Evolutionary conservation across 2,888 invertebrate species (phyloP), one percentile per base, ranked within the genome.

Genomic region (Helleia helle): DNA sequence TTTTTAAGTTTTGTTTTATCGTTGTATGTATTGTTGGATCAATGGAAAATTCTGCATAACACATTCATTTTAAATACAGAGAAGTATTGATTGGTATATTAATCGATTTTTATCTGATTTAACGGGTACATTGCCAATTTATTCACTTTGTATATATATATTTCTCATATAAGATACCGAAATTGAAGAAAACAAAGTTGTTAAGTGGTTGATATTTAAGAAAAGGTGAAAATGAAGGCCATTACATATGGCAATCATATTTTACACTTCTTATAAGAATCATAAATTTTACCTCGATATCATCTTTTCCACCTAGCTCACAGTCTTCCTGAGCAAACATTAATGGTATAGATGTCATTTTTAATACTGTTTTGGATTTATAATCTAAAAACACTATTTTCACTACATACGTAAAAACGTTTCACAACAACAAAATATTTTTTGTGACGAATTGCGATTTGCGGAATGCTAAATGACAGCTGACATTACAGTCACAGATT

Each of bases 221-320:
- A 34, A 34, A 34, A 12, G 12, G 22, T 34, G n/a, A 34, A 22
- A 34, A 22, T 27, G 42, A 49, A 49, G 47, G 46, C 37, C 48
- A 38, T 44, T 36, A 41, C 28, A 38, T 38, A 15, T 41, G 41
- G 39, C 31, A 37, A 7, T n/a, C 41, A 40, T 42, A 48, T 42
- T 40, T n/a, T 18, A 17, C 15, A 38, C 15, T 5, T n/a, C n/a
- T n/a, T n/a, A n/a, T n/a, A n/a, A n/a, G n/a, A n/a, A n/a, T 5
- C 28, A 36, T 7, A 25, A 6, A 40, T 18, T 24, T 64, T 71
- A 83, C 83, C 71, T 84, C 73, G 9, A 84, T 72, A 36, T 71
- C 80, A 56, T 88, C 87, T 60, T 90, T 91, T 48, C 89, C 90
- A 30, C 90, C 91, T 26, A 86, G 75, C 59, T 91, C 91, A 50